phyloP scores from a whole-genome alignment of 1,140 invertebrate species.

The Augochlora pura region DNA sequence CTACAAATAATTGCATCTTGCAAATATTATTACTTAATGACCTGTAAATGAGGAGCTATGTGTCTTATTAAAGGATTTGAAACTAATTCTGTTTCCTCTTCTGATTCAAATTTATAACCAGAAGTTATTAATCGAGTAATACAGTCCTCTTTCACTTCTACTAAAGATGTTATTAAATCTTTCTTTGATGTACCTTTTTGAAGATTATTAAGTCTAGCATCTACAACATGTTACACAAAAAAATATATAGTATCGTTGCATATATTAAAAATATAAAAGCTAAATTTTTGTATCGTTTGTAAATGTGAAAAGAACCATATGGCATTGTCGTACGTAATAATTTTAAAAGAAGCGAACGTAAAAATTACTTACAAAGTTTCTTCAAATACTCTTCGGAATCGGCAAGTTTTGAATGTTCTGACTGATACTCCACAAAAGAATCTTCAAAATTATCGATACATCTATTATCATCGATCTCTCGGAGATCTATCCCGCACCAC shows the following conservation, averaged over 20 bases:
- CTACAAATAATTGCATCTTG: neutral
- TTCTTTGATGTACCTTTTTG: slow-evolving; percentile 73
- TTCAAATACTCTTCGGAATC: slow-evolving; percentile 74
- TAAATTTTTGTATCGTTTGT: too few species aligned
- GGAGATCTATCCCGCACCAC: slow-evolving; percentile 53
- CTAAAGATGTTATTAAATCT: slow-evolving; percentile 78
- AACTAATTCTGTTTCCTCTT: slow-evolving; percentile 73
- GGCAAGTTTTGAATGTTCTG: slow-evolving; percentile 57
- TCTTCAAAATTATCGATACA: slow-evolving; percentile 67
- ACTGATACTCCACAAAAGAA: slow-evolving; percentile 63
- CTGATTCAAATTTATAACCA: slow-evolving; percentile 65
- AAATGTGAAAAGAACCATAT: neutral
- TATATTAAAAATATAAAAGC: too few species aligned
- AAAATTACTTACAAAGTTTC: slow-evolving; percentile 68
- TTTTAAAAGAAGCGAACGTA: neutral
- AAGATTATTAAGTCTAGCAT: slow-evolving; percentile 71
- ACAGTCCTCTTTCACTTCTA: slow-evolving; percentile 75
- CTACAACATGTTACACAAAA: slow-evolving; percentile 44
- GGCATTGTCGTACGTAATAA: neutral
- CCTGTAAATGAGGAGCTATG: slow-evolving; percentile 78
- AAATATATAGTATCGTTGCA: too few species aligned
- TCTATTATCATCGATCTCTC: slow-evolving; percentile 5
- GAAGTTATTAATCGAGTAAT: slow-evolving; percentile 77
- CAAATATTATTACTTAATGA: slow-evolving; percentile 29
- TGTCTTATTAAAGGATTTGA: slow-evolving; percentile 78